A percentile compares a stretch with the other conserved stretches of the same genome.
These are phyloP conservation scores for Petroica traversi DNA, from an alignment of 2,113 vertebrate genomes.

Conservation along the genomic window DNA sequence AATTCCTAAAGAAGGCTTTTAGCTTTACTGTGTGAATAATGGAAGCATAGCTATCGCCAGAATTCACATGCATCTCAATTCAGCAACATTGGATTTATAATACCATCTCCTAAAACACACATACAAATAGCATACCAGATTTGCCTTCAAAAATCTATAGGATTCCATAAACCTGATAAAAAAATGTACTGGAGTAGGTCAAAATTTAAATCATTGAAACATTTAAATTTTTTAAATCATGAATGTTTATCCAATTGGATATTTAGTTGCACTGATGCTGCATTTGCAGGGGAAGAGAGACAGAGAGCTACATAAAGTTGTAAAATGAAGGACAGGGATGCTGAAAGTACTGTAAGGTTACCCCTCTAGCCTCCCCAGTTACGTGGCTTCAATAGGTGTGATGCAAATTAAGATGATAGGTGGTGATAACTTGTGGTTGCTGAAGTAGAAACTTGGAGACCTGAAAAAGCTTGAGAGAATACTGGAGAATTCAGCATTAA, in stretches of 20 bases:
- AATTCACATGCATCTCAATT: background rate
- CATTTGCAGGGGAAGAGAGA: background rate
- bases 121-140: background rate
- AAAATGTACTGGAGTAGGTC: background rate
- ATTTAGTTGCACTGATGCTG: background rate
- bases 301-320: background rate
- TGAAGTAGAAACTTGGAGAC: background rate
- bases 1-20: slow-evolving; percentile 13
- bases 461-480: background rate
- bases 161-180: background rate
- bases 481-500: background rate
- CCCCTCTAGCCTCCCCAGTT: fast-evolving
- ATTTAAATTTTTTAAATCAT: background rate
- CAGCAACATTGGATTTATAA: background rate
- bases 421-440: background rate
- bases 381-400: background rate
- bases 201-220: background rate
- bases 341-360: background rate
- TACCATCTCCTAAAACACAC: background rate
- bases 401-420: background rate
- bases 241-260: background rate
- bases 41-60: background rate
- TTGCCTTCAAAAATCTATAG: background rate
- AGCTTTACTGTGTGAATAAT: background rate
- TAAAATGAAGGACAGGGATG: background rate